Percentiles rank a stretch among this genome's conserved stretches.
These are phyloP conservation scores for Tenthredo amoena DNA, from an alignment of 2,888 invertebrate species.

Conservation along the genomic window DNA sequence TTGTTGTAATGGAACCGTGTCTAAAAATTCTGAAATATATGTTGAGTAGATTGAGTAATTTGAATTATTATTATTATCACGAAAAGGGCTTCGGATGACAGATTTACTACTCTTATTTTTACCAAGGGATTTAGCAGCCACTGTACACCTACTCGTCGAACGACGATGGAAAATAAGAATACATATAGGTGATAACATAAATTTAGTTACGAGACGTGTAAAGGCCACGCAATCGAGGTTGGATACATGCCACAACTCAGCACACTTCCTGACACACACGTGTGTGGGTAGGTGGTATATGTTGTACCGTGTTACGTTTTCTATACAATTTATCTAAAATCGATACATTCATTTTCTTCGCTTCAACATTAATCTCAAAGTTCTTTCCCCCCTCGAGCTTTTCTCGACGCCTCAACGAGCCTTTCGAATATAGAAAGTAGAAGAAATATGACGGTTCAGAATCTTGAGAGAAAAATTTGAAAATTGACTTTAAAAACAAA, in stretches of 20 bases:
- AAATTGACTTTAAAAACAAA: background rate
- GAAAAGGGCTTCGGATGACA: background rate
- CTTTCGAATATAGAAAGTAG: background rate
- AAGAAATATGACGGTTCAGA: background rate
- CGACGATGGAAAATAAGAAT: background rate
- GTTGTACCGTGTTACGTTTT: background rate
- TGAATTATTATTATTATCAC: background rate
- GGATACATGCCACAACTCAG: slow-evolving; percentile 26
- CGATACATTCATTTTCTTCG: slow-evolving; percentile 40
- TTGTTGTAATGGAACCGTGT: background rate
- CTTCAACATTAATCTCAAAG: slow-evolving; percentile 35
- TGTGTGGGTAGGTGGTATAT: too few relatives aligned
- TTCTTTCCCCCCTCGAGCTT: background rate
- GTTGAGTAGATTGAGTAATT: background rate
- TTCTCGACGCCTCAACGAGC: background rate
- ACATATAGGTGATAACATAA: background rate
- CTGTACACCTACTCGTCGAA: background rate
- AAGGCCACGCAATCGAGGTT: slow-evolving; percentile 36
- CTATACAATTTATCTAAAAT: slow-evolving; percentile 42
- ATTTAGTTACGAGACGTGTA: slow-evolving; percentile 20
- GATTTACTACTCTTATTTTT: background rate
- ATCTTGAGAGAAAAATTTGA: background rate
- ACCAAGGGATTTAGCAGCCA: background rate
- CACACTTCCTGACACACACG: slow-evolving; percentile 28
- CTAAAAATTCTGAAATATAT: background rate